Percentiles rank a stretch among this genome's conserved stretches.
Conservation (phyloP, 1,140 invertebrate species). For the Neotoxoptera formosana region DNA sequence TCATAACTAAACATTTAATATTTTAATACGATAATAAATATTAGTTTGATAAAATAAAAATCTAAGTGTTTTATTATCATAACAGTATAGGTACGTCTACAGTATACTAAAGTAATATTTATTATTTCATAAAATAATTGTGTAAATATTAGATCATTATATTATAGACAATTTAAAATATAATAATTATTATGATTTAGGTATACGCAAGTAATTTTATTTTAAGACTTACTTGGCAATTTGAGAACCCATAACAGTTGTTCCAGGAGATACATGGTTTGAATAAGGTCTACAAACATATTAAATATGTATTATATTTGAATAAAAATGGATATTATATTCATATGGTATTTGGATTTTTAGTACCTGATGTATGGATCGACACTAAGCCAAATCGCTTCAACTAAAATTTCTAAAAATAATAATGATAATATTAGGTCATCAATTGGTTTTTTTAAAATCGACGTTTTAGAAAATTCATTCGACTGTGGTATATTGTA, state of each 20-base stretch:
- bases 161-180: background rate
- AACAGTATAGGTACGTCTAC: background rate
- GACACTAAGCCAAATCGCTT: slow-evolving; percentile 75
- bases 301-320: slow-evolving; percentile 14
- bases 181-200: background rate
- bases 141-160: background rate
- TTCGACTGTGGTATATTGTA: background rate
- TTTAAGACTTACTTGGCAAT: slow-evolving; percentile 67
- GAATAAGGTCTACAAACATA: slow-evolving; percentile 60
- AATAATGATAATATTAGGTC: background rate
- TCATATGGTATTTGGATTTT: slow-evolving; percentile 53
- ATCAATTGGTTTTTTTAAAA: background rate
- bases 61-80: slow-evolving; percentile 4
- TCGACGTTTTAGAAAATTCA: background rate
- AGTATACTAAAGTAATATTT: background rate
- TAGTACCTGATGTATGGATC: slow-evolving; percentile 75
- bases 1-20: background rate
- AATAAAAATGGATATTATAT: background rate
- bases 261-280: slow-evolving; percentile 65
- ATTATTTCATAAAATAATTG: background rate
- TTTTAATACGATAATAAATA: background rate
- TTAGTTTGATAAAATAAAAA: background rate
- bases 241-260: slow-evolving; percentile 72
- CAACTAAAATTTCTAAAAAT: slow-evolving; percentile 71
- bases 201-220: background rate